Evolutionary conservation across 2,113 vertebrate species (phyloP).

Genomic region (Anser cygnoides): DNA sequence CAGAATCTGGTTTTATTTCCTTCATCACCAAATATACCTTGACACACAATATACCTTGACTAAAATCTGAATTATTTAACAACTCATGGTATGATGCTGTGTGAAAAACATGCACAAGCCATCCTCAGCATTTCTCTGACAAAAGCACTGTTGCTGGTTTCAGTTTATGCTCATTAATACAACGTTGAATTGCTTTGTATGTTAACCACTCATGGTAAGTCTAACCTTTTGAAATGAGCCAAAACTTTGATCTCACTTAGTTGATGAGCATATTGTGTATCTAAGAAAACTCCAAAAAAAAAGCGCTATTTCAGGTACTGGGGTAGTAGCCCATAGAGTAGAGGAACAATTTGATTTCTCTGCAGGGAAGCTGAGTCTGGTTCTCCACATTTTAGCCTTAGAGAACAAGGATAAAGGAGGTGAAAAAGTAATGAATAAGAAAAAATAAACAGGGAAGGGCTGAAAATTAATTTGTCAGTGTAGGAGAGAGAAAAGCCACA

Average conservation of each 20-base stretch:
- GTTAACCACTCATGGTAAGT: not conserved
- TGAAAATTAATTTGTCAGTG: not conserved
- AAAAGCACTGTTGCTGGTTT: not conserved
- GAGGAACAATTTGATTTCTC: not conserved
- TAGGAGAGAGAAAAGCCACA: not conserved
- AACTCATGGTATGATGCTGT: rapidly evolving
- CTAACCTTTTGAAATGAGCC: not conserved
- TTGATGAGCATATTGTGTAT: not conserved
- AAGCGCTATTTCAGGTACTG: not conserved
- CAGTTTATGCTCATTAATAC: not conserved
- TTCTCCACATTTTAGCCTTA: not conserved
- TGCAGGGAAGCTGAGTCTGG: not conserved
- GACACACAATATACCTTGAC: not conserved
- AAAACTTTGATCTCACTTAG: not conserved
- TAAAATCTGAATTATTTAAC: not conserved
- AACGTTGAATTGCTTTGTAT: not conserved
- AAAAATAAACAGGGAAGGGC: not conserved
- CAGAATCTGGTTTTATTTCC: not conserved
- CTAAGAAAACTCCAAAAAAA: not conserved
- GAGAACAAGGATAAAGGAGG: not conserved
- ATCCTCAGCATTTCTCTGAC: not conserved
- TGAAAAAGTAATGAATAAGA: not conserved
- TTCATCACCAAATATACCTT: not conserved
- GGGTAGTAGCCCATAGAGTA: too few relatives aligned
- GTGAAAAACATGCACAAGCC: rapidly evolving